These are phyloP conservation scores for Sipha maydis DNA, from an alignment of 2,888 invertebrate genomes.

Conservation along the genomic window DNA sequence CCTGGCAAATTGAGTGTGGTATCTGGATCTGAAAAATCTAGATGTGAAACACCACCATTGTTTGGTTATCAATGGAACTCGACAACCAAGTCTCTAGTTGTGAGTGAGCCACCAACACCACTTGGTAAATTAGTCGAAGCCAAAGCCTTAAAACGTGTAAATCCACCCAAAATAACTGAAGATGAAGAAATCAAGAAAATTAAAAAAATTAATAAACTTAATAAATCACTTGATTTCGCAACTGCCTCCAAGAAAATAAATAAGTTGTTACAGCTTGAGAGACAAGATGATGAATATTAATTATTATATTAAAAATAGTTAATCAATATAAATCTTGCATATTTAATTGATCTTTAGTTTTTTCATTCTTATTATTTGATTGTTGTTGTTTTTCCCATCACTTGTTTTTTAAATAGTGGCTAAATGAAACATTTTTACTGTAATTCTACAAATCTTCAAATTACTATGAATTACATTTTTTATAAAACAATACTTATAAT, in stretches of 20 bases:
- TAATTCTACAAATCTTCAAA: too few species aligned
- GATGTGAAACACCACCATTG: constrained; percentile 46
- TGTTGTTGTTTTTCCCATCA: too few species aligned
- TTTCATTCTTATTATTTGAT: too few species aligned
- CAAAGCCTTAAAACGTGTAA: constrained; percentile 37
- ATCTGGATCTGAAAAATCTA: constrained; percentile 15
- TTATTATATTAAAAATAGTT: too few species aligned
- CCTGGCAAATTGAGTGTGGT: constrained; percentile 10
- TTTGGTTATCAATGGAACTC: neutral
- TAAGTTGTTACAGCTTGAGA: constrained; percentile 1
- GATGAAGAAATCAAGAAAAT: constrained; percentile 25
- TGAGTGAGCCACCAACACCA: constrained; percentile 44
- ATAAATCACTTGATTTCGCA: neutral
- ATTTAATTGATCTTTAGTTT: too few species aligned
- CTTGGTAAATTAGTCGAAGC: constrained; percentile 31
- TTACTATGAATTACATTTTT: too few species aligned
- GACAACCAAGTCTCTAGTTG: neutral
- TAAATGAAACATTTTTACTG: too few species aligned
- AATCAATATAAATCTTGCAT: too few species aligned
- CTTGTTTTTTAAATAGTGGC: too few species aligned
- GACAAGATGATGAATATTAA: neutral
- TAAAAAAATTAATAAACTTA: neutral
- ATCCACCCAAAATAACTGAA: constrained; percentile 36
- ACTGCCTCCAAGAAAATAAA: neutral
- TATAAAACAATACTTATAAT: too few species aligned